phyloP scores from a whole-genome alignment of 2,797 vertebrate species.

The Luscinia megarhynchos region DNA sequence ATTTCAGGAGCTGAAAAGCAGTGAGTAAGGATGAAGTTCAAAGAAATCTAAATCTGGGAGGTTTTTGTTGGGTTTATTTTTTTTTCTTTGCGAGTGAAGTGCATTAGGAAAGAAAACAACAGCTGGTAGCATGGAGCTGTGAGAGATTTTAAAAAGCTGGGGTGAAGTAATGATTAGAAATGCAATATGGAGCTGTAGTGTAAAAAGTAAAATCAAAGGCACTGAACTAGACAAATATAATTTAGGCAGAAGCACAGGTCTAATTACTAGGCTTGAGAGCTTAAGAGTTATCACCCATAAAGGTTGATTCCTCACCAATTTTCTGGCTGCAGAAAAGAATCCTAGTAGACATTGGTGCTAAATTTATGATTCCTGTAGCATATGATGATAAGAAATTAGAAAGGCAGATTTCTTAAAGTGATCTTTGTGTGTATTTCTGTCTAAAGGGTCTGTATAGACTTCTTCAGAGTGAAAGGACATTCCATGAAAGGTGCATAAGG shows the following conservation, averaged over 20 bases:
- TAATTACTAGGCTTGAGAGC: constrained; percentile 22
- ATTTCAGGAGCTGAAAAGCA: constrained; percentile 49
- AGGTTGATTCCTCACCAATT: not conserved
- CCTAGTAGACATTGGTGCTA: not conserved
- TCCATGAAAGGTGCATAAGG: not conserved
- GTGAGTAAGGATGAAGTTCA: constrained; percentile 39
- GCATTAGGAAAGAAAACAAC: constrained; percentile 73
- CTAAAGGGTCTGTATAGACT: not conserved
- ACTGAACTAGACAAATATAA: constrained; percentile 36
- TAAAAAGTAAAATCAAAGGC: constrained; percentile 36
- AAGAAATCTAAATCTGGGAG: constrained; percentile 17
- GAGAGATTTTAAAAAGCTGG: constrained; percentile 65
- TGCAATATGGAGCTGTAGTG: constrained; percentile 49
- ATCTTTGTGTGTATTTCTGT: not conserved
- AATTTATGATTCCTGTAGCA: not conserved
- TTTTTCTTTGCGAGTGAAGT: constrained; percentile 59
- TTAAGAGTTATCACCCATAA: constrained; percentile 2
- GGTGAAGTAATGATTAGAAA: constrained; percentile 72
- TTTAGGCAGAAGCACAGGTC: constrained; percentile 24
- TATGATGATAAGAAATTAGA: not conserved
- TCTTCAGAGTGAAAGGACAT: not conserved
- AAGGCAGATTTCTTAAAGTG: not conserved
- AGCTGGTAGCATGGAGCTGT: constrained; percentile 70
- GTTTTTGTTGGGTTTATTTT: not conserved
- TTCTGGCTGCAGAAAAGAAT: not conserved